Evolutionary conservation across 2,113 vertebrate species (phyloP).

Genomic region (Cricetomys ansorgei): DNA sequence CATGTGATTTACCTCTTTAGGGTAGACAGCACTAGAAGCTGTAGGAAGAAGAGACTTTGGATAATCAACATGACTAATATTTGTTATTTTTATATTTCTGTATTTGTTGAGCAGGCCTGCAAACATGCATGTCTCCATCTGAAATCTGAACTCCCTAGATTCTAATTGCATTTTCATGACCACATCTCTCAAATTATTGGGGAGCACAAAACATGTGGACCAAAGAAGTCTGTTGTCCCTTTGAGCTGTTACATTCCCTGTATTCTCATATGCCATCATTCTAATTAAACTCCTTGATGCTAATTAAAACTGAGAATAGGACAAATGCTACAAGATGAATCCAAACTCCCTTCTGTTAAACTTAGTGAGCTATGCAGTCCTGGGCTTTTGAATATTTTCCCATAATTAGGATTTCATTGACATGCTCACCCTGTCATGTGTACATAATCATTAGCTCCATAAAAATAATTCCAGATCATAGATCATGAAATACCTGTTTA

Average conservation of each 20-base stretch:
- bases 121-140: background rate
- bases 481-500: conserved; percentile 64
- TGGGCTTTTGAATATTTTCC: conserved; percentile 23
- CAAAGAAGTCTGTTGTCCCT: conserved; percentile 3
- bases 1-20: background rate
- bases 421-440: conserved; percentile 37
- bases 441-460: conserved; percentile 30
- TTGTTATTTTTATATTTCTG: background rate
- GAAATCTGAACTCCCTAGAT: background rate
- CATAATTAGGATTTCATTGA: conserved; percentile 68
- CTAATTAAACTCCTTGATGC: conserved; percentile 80
- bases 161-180: background rate
- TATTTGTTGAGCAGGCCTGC: background rate
- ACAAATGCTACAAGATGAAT: conserved; percentile 71
- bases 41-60: background rate
- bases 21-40: background rate
- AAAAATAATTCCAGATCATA: conserved; percentile 59
- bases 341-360: conserved; percentile 52
- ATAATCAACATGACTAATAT: background rate
- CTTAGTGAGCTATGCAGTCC: conserved; percentile 15
- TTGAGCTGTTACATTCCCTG: conserved; percentile 55
- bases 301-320: conserved; percentile 79
- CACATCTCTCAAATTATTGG: conserved; percentile 13
- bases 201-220: background rate
- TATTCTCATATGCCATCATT: conserved; percentile 75